A percentile compares a stretch with the other conserved stretches of the same genome.
phyloP scores from a whole-genome alignment of 2,113 vertebrate genomes.

The Nicator chloris region DNA sequence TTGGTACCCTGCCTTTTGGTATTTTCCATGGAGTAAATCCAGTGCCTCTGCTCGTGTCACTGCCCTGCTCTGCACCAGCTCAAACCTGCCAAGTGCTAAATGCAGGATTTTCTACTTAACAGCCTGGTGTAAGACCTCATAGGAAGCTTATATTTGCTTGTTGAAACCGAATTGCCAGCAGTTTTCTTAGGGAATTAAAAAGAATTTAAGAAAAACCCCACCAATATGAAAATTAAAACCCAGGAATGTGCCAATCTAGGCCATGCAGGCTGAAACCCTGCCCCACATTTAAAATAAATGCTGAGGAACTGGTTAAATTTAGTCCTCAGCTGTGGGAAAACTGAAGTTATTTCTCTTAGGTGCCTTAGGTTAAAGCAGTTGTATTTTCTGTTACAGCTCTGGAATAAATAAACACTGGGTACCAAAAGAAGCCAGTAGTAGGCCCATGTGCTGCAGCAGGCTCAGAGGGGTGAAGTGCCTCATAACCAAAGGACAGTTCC shows the following conservation, averaged over 20 bases:
- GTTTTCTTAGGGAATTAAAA: not conserved
- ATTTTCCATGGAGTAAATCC: rapidly evolving
- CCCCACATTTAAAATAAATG: not conserved
- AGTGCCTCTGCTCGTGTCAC: rapidly evolving
- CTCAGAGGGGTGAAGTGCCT: not conserved
- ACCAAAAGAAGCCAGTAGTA: not conserved
- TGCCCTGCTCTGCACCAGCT: not conserved
- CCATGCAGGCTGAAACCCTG: not conserved
- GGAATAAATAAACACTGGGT: not conserved
- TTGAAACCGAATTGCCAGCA: not conserved
- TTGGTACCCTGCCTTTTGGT: not conserved
- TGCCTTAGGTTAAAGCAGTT: not conserved
- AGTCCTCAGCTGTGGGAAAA: not conserved
- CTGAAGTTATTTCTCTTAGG: not conserved
- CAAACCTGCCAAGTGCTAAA: not conserved
- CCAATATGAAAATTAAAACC: not conserved
- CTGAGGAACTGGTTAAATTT: not conserved
- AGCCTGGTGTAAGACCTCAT: not conserved
- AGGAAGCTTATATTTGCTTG: not conserved
- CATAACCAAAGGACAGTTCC: not conserved
- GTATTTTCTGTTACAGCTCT: not conserved
- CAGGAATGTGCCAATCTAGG: not conserved
- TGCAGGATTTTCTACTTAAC: not conserved
- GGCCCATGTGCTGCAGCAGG: not conserved
- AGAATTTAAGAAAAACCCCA: not conserved